Conservation (phyloP, 2,888 invertebrate genomes). For the Phyllotreta cruciferae region DNA sequence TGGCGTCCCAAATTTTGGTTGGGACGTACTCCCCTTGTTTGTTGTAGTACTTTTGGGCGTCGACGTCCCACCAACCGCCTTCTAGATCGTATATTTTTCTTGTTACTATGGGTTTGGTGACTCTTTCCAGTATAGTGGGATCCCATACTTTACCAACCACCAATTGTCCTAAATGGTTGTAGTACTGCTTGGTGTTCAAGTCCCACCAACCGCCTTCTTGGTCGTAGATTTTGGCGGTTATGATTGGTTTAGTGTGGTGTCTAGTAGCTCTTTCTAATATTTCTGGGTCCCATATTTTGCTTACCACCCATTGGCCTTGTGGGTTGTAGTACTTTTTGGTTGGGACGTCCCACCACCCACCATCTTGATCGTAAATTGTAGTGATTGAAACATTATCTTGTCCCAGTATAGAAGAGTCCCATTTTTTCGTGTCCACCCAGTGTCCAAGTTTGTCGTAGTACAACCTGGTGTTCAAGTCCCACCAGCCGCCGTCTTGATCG, state of each 20-base stretch:
- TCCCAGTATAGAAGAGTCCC: neutral
- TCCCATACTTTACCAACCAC: neutral
- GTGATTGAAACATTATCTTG: no score
- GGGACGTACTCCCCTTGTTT: no score
- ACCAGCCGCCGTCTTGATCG: slow-evolving; percentile 1
- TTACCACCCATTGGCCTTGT: neutral
- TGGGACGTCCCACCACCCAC: neutral
- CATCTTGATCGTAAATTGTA: neutral
- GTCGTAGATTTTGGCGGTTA: slow-evolving; percentile 4
- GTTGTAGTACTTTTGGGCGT: neutral
- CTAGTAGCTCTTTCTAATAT: neutral
- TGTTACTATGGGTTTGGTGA: no score
- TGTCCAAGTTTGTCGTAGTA: slow-evolving; percentile 6
- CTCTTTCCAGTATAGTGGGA: no score
- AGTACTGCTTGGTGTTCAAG: neutral
- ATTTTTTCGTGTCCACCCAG: neutral
- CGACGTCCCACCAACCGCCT: neutral
- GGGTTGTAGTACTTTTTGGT: neutral
- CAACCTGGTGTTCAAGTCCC: neutral
- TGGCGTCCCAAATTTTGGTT: no score
- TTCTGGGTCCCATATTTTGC: neutral
- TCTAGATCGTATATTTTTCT: neutral
- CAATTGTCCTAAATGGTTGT: slow-evolving; percentile 1
- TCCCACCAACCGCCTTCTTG: slow-evolving; percentile 6
- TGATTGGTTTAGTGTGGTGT: neutral